Conservation (phyloP, 2,113 vertebrate species). For the Antechinus stuartii region DNA sequence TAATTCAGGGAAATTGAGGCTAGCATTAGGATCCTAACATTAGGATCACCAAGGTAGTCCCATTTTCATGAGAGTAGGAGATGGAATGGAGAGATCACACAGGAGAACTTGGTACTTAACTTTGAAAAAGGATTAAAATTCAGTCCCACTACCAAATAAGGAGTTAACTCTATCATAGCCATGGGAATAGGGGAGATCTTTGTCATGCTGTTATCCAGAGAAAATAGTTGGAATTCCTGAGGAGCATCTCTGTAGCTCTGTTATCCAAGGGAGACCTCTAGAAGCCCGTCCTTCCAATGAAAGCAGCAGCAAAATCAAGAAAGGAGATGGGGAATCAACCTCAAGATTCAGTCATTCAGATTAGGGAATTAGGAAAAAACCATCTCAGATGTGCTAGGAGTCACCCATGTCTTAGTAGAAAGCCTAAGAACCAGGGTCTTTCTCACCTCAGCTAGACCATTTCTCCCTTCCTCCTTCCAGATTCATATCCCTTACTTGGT, state of each 20-base stretch:
- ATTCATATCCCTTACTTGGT: constrained; percentile 80
- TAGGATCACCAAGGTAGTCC: background rate
- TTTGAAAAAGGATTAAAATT: background rate
- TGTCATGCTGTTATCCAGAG: background rate
- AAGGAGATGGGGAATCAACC: too few relatives aligned
- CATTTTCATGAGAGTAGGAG: background rate
- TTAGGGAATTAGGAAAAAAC: background rate
- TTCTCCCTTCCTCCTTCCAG: too few relatives aligned
- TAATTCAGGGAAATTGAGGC: too few relatives aligned
- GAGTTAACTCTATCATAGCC: background rate
- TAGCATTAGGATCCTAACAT: too few relatives aligned
- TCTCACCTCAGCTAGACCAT: background rate
- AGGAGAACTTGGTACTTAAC: background rate
- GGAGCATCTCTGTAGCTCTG: background rate
- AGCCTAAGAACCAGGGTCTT: too few relatives aligned
- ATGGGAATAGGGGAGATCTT: background rate
- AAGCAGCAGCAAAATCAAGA: background rate
- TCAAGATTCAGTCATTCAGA: background rate
- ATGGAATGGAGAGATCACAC: background rate
- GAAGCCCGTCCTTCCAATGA: background rate
- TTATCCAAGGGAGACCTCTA: background rate
- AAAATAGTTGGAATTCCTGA: constrained; percentile 25
- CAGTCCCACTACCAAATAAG: background rate
- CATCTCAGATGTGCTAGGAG: background rate
- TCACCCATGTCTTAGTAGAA: too few relatives aligned